Evolutionary conservation across 2,888 invertebrate genomes (phyloP), one percentile per base, ranked within the genome.

Genomic region (Incurvaria masculella): DNA sequence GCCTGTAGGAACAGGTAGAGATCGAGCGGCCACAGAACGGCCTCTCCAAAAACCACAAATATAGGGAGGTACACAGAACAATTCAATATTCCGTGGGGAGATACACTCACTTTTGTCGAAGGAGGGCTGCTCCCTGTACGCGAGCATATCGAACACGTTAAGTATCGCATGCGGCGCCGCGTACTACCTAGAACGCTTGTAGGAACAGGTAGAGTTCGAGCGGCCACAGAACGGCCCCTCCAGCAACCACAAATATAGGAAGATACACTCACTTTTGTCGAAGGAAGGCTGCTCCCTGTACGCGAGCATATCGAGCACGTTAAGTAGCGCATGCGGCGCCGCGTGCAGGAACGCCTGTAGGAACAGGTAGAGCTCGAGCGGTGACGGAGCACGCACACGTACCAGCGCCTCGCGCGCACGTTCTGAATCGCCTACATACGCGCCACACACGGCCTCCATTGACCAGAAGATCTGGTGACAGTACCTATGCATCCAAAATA

Each of bases 321-420:
- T 76, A 20, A 84, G 17, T 78, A 79, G 65, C 80, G 89, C 55
- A 65, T 89, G 88, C 1, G 91, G 91, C 1, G 87, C 86, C 2
- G 88, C 84, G 60, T 91, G 91, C 10, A 88, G 71, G 67, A 88
- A 91, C 2, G 89, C 86, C 64, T 91, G 90, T 11, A 91, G 73
- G 57, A 91, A 88, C 46, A 88, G 80, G 61, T 90, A 91, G 26
- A 91, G 69, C 62, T 91, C 90, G 55, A 86, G 80, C n/a, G 84
- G 82, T 19, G 88, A 85, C 1, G 87, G 84, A 46, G 82, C 79
- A 19, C 82, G 79, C 4, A 85, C 83, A 49, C 76, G 69, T 8
- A 69, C 59, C 42, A 89, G 61, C 11, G 88, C 85, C 51, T 84
- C 81, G 57, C 76, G 71, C 14, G 81, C 81, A 51, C 83, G 81